Evolutionary conservation across 2,888 invertebrate genomes (phyloP), one percentile per base, ranked within the genome.

Genomic region (Zhuqinia jingwanae): DNA sequence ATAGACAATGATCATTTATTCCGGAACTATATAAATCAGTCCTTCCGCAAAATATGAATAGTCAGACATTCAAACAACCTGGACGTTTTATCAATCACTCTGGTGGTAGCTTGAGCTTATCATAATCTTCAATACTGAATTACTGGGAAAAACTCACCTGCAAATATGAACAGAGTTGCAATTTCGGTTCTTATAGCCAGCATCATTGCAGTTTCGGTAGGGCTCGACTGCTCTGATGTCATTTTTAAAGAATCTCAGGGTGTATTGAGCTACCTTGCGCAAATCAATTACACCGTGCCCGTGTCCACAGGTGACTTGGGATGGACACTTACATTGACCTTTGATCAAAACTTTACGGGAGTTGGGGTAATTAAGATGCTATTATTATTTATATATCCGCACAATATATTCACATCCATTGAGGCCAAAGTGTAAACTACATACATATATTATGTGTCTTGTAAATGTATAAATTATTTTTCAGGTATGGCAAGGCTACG

Each of bases 341-440:
- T 88, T 70, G 82, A 87, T 25, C 82, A 86, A 25, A 47, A 30
- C 3, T 88, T 86, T 47, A 87, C 87, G 15, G 88, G 89, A 17
- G 73, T 89, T 53, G 89, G 88, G 79, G 89, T 89, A 84, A n/a
- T n/a, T n/a, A n/a, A 70, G n/a, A 25, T 17, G 13, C 20, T 63
- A 22, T 63, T 45, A 70, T 13, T 70, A 70, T 22, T 60, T 13
- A 22, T 60, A 13, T 17, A n/a, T n/a, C n/a, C n/a, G n/a, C n/a
- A n/a, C n/a, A n/a, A n/a, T n/a, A n/a, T n/a, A n/a, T n/a, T n/a
- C n/a, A n/a, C n/a, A n/a, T n/a, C n/a, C n/a, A n/a, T n/a, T n/a
- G n/a, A n/a, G n/a, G n/a, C n/a, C n/a, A n/a, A n/a, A n/a, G n/a
- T n/a, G n/a, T n/a, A n/a, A n/a, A n/a, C n/a, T 17, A n/a, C 27